Conservation (phyloP, 2,888 invertebrate species). For the Phlogophora meticulosa region DNA sequence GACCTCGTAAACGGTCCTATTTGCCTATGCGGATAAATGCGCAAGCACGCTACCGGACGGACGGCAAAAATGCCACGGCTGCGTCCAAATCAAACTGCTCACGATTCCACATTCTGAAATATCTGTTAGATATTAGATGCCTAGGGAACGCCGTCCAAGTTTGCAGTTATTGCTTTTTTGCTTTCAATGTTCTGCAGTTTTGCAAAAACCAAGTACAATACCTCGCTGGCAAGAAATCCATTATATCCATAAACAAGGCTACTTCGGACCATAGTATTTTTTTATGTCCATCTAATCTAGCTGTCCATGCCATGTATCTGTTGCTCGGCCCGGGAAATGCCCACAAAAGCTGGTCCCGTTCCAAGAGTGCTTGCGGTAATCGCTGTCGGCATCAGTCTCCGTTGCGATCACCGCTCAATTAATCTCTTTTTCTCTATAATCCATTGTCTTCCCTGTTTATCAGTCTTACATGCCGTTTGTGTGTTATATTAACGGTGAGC, state of each 20-base stretch:
- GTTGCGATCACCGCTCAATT: slow-evolving; percentile 73
- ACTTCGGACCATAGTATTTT: slow-evolving; percentile 68
- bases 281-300: slow-evolving; percentile 73
- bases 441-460: slow-evolving; percentile 79
- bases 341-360: slow-evolving; percentile 84
- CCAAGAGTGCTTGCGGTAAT: slow-evolving; percentile 83
- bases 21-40: slow-evolving; percentile 64
- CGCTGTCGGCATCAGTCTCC: slow-evolving; percentile 74
- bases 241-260: slow-evolving; percentile 71
- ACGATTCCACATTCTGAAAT: slow-evolving; percentile 64
- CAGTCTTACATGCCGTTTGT: slow-evolving; percentile 69
- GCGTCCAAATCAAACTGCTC: slow-evolving; percentile 68
- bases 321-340: slow-evolving; percentile 69
- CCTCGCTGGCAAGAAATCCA: slow-evolving; percentile 66
- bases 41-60: slow-evolving; percentile 61
- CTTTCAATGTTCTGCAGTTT: slow-evolving; percentile 56
- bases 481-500: slow-evolving; percentile 77
- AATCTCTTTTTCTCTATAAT: slow-evolving; percentile 76
- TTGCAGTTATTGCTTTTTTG: slow-evolving; percentile 55
- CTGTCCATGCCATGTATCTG: slow-evolving; percentile 74
- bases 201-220: slow-evolving; percentile 63
- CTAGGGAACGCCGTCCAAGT: slow-evolving; percentile 45
- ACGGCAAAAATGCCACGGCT: slow-evolving; percentile 59
- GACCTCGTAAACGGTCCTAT: slow-evolving; percentile 74
- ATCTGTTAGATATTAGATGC: slow-evolving; percentile 52